Percentiles rank a stretch among this genome's conserved stretches.
Evolutionary conservation across 2,797 vertebrate species (phyloP).

Genomic region (Acanthurus leucopareius): DNA sequence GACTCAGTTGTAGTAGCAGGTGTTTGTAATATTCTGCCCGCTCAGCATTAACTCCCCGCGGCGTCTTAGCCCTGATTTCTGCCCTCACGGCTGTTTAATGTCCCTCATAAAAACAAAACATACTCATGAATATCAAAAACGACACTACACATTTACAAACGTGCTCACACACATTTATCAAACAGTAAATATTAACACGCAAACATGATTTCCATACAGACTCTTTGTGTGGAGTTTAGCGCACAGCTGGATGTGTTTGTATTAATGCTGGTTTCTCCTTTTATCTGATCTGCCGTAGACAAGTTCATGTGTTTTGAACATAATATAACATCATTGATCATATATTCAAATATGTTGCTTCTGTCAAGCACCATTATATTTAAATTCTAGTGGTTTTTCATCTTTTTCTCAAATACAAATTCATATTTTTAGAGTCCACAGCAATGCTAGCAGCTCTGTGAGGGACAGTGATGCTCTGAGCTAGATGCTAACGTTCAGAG

Average conservation of each 20-base stretch:
- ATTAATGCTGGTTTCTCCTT: neutral
- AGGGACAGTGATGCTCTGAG: neutral
- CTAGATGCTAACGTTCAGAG: neutral
- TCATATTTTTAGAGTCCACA: too few relatives aligned
- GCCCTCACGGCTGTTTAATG: neutral
- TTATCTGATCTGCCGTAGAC: neutral
- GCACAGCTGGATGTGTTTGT: too few relatives aligned
- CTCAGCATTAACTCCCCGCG: conserved; percentile 8
- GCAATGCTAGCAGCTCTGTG: too few relatives aligned
- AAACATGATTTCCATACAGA: conserved; percentile 9
- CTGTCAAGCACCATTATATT: neutral
- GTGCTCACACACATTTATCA: conserved; percentile 2
- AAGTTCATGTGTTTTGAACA: neutral
- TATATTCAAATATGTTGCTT: neutral
- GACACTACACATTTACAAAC: neutral
- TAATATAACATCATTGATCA: neutral
- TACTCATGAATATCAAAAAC: conserved; percentile 33
- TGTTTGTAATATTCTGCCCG: conserved; percentile 13
- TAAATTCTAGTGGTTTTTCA: neutral
- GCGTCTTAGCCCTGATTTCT: conserved; percentile 9
- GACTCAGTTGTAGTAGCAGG: neutral
- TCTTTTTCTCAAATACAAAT: neutral
- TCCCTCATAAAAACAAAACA: neutral
- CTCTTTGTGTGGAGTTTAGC: neutral
- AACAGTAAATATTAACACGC: conserved; percentile 26